Base-by-base conservation (phyloP, 2,888 invertebrate genomes). In the Eledona agricola region DNA sequence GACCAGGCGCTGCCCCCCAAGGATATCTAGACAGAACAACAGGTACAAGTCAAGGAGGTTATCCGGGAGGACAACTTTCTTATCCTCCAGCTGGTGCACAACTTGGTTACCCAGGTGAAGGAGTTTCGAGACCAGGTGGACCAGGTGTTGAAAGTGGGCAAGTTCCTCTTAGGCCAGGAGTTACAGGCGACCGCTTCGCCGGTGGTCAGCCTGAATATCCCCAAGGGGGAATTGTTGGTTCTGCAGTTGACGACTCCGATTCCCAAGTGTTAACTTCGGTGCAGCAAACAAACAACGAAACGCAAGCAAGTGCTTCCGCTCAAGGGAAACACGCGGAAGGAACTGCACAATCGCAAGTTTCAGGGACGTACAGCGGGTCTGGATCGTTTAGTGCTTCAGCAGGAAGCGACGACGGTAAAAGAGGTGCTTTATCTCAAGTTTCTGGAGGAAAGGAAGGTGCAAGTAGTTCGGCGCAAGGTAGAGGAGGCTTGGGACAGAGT, bases 321-420 rank as follows among this genome's bases (percentile, higher is more conserved):
- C 87, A 88, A 75, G 92, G 92, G 6, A 84, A 83, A 59, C 88
- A 84, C 65, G 83, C 83, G 15, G 86, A 86, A 54, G 90, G 89
- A 4, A 84, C 85, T 1, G 87, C 92, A 0, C 89, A 91, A 74
- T 89, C 92, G 0, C 88, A 90, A 77, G 90, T 93, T 0, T 87
- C 87, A 38, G 92, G 92, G 13, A 86, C 86, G 0, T 91, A 92
- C 67, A 83, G 85, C 0, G 88, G 89, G 1, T 80, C 84, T 11
- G 91, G 91, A 6, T 85, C 89, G 0, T 92, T 93, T 70, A 88
- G 89, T 57, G 92, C 92, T 4, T 89, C 87, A 70, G 90, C 91
- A 3, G 88, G 89, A 75, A 88, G 89, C 6, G 86, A 84, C 22
- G 90, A 90, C 52, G 84, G 81, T 15, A 85, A 84, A 62, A 84